These are phyloP conservation scores for Zosterops hypoxanthus DNA, from an alignment of 2,113 vertebrate genomes.

Conservation along the genomic window DNA sequence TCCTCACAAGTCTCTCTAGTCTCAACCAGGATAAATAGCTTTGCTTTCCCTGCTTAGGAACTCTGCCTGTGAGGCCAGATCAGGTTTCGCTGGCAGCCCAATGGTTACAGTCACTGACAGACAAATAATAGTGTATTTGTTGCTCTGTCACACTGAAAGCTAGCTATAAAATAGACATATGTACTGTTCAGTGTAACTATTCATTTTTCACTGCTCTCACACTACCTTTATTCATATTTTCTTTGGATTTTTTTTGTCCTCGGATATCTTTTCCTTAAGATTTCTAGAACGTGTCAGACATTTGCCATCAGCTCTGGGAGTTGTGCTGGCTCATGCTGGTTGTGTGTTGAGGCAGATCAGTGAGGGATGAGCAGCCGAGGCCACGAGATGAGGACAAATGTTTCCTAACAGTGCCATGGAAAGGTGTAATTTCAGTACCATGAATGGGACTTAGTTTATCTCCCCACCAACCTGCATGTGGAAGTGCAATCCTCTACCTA, in stretches of 20 bases:
- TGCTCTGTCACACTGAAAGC: not conserved
- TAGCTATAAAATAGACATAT: not conserved
- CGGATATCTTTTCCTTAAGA: not conserved
- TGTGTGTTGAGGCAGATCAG: not conserved
- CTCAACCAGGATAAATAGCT: conserved; percentile 1
- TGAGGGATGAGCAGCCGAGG: fast-evolving
- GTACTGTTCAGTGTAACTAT: not conserved
- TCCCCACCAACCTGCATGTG: not conserved
- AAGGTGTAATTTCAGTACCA: not conserved
- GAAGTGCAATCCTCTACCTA: not conserved
- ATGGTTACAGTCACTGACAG: not conserved
- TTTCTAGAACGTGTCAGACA: not conserved
- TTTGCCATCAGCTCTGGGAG: not conserved
- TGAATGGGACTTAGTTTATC: not conserved
- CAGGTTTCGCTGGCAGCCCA: not conserved
- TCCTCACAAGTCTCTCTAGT: conserved; percentile 19
- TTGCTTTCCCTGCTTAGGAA: not conserved
- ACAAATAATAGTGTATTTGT: not conserved
- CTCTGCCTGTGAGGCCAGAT: not conserved
- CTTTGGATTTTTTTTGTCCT: not conserved
- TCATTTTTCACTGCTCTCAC: not conserved
- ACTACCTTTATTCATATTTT: not conserved
- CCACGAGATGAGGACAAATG: not conserved
- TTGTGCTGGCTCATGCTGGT: not conserved
- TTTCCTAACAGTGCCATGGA: not conserved